These are phyloP conservation scores for Trogon surrucura DNA, from an alignment of 2,113 vertebrate species.

Conservation along the genomic window DNA sequence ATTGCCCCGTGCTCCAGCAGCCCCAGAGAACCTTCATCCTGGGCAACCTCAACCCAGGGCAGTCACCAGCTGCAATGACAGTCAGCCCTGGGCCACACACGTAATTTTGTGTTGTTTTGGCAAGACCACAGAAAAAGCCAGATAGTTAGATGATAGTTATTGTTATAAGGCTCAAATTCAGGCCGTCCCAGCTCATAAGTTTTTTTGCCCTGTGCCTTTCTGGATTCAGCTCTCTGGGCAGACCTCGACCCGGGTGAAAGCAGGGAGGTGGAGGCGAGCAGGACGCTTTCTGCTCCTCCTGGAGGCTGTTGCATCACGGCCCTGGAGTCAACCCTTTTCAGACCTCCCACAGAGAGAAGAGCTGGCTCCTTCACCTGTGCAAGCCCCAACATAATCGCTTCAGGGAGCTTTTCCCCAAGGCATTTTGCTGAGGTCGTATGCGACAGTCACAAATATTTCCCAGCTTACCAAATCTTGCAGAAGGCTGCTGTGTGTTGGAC, in stretches of 20 bases:
- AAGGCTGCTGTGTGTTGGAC: neutral
- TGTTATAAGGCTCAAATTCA: neutral
- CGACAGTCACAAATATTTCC: conserved; percentile 22
- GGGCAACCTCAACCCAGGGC: no score
- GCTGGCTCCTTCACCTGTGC: neutral
- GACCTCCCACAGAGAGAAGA: conserved; percentile 44
- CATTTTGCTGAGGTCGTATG: neutral
- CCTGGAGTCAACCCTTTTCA: conserved; percentile 34
- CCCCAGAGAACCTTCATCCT: no score
- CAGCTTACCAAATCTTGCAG: neutral
- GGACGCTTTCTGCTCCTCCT: neutral
- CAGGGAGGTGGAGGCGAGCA: neutral
- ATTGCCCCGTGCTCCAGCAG: no score
- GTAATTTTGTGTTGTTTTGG: neutral
- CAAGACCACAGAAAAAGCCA: neutral
- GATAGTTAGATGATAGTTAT: neutral
- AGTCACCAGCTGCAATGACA: neutral
- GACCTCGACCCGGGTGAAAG: neutral
- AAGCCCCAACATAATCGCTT: neutral
- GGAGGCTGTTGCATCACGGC: neutral
- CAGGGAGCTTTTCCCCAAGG: neutral
- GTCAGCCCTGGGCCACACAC: neutral
- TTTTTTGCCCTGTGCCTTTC: neutral
- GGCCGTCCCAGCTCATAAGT: neutral
- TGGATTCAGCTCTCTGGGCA: neutral